These are phyloP conservation scores for Mellivora capensis DNA, from an alignment of 2,113 vertebrate species.

Conservation along the genomic window DNA sequence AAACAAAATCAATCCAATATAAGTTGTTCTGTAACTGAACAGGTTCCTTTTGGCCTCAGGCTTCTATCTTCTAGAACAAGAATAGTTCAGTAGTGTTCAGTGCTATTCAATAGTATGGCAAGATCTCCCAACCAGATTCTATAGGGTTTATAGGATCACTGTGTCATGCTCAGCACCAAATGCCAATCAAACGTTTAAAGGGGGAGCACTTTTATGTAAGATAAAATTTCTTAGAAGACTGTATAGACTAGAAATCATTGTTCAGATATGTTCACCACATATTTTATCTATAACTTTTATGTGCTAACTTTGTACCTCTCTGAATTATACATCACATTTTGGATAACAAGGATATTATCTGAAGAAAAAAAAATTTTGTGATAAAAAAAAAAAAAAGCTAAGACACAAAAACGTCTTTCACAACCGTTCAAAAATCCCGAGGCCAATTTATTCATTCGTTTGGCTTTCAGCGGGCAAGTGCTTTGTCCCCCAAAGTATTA, in stretches of 20 bases:
- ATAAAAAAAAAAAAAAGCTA: conserved; percentile 50
- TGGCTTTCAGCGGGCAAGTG: conserved; percentile 75
- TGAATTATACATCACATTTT: conserved; percentile 60
- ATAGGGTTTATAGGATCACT: neutral
- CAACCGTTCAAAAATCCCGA: conserved; percentile 66
- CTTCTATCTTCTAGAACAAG: neutral
- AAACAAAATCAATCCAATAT: neutral
- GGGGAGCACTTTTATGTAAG: neutral
- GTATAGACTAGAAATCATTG: neutral
- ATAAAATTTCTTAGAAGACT: conserved; percentile 9
- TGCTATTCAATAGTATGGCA: neutral
- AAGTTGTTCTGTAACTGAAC: neutral
- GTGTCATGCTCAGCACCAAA: neutral
- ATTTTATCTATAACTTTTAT: neutral
- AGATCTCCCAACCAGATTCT: neutral
- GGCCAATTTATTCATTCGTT: conserved; percentile 81
- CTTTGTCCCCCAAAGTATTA: conserved; percentile 74
- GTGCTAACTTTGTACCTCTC: conserved; percentile 40
- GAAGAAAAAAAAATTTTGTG: conserved; percentile 56
- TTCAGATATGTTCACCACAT: neutral
- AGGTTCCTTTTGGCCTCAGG: neutral
- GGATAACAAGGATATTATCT: conserved; percentile 31
- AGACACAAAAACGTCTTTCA: conserved; percentile 76
- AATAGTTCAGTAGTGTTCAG: neutral
- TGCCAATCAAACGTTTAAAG: neutral